Base-by-base conservation (phyloP, 2,888 invertebrate species). In the Abscondita cerata region DNA sequence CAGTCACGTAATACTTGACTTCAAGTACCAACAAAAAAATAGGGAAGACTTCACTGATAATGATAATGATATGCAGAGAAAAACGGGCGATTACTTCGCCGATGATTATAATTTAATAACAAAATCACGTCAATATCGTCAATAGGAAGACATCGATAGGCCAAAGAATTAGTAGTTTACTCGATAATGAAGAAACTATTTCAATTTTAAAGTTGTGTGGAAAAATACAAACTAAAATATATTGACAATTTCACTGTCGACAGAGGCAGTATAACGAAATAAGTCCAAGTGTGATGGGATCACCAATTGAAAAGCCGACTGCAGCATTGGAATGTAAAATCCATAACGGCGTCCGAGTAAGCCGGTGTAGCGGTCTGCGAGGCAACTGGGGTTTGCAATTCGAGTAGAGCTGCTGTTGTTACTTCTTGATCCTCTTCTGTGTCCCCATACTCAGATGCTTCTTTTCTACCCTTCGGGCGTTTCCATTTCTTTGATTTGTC, bases 401-500 rank as follows among this genome's bases (percentile, higher is more conserved):
- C 79, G 46, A 75, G 73, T 40, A 71, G 40, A n/a, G 54, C 71
- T 58, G 73, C 70, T 31, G 75, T 78, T 46, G 76, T 76, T 65
- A 70, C 67, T 60, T 77, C 75, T 53, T 71, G 68, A 56, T 74
- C 73, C 41, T 74, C 70, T 57, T 74, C 73, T 25, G 76, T 75
- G 47, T 72, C 73, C 53, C 73, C 74, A 62, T 77, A 75, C 59
- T 65, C 52, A 12, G 64, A 58, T 51, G 55, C 46, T 20, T 70
- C 64, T 62, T 68, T 66, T 59, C 70, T 54, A 33, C 70, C 70
- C 61, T 73, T 73, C 16, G 76, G 70, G 53, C 75, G 73, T 64
- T 78, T 78, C 67, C 72, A 74, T 66, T 80, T 80, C 65, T 78
- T 79, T 46, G 76, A 71, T 68, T 80, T 80, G 12, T 78, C 78